Percentiles rank a stretch among this genome's conserved stretches.
phyloP scores from a whole-genome alignment of 2,888 invertebrate genomes.

The Drosophila pegasa region DNA sequence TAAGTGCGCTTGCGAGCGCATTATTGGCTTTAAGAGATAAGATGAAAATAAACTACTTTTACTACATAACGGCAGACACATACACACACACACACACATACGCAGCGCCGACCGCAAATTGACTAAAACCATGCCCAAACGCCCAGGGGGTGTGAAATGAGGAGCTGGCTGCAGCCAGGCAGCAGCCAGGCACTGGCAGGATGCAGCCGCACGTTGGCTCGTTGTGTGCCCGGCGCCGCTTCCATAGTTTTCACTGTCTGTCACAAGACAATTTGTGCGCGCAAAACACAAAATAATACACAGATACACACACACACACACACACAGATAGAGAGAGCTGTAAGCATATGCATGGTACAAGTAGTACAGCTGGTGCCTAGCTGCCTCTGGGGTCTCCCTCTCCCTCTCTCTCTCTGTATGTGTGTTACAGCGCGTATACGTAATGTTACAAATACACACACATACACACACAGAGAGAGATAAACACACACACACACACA shows the following conservation, averaged over 20 bases:
- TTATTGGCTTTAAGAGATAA: slow-evolving; percentile 82
- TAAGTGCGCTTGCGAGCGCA: slow-evolving; percentile 77
- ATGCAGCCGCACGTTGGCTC: slow-evolving; percentile 42
- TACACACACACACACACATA: slow-evolving; percentile 17
- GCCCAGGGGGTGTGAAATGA: slow-evolving; percentile 29
- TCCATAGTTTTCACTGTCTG: slow-evolving; percentile 78
- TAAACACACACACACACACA: slow-evolving; percentile 10
- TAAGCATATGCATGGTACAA: slow-evolving; percentile 77
- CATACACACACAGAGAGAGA: background rate
- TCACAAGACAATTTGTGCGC: slow-evolving; percentile 81
- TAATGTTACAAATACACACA: slow-evolving; percentile 58
- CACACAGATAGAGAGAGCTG: slow-evolving; percentile 21
- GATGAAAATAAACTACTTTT: slow-evolving; percentile 81
- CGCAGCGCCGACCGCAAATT: slow-evolving; percentile 70
- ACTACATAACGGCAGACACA: slow-evolving; percentile 44
- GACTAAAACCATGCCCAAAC: slow-evolving; percentile 73
- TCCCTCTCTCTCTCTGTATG: slow-evolving; percentile 26
- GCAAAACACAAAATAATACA: slow-evolving; percentile 80
- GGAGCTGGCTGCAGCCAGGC: background rate
- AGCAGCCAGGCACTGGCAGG: slow-evolving; percentile 14
- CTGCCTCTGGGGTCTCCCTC: slow-evolving; percentile 58
- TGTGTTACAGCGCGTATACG: slow-evolving; percentile 72
- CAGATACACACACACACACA: slow-evolving; percentile 33
- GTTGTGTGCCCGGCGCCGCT: slow-evolving; percentile 66
- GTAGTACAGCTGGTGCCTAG: slow-evolving; percentile 73